Conservation (phyloP, 2,797 vertebrate species). For the Crenichthys baileyi region DNA sequence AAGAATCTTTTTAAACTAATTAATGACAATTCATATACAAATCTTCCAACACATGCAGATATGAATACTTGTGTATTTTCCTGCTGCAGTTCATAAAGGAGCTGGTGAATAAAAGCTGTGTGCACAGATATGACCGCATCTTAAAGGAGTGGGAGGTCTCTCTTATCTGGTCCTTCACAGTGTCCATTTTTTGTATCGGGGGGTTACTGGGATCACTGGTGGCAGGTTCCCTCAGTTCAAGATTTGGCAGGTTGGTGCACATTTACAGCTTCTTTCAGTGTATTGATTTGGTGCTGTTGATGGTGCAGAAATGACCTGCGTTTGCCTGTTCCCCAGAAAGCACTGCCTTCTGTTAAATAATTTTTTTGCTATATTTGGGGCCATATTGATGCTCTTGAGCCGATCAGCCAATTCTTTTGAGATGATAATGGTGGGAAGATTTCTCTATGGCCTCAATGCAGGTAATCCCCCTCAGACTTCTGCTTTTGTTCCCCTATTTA, state of each 20-base stretch:
- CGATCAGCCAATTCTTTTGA: constrained; percentile 77
- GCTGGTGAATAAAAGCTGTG: constrained; percentile 76
- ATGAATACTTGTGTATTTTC: constrained; percentile 2
- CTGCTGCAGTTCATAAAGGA: constrained; percentile 77
- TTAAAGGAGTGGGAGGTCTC: constrained; percentile 72
- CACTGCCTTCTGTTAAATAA: constrained; percentile 76
- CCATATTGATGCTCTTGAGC: constrained; percentile 77
- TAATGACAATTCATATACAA: too few relatives aligned
- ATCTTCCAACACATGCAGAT: too few relatives aligned
- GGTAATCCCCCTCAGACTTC: constrained; percentile 50
- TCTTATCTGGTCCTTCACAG: constrained; percentile 80
- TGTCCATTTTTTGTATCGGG: constrained; percentile 78
- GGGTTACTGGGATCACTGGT: constrained; percentile 72
- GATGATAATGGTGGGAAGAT: constrained; percentile 81
- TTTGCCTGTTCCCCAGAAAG: constrained; percentile 67
- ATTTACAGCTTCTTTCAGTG: neutral
- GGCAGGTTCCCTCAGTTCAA: constrained; percentile 38
- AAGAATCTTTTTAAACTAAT: too few relatives aligned
- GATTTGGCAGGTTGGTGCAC: constrained; percentile 71
- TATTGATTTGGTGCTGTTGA: neutral
- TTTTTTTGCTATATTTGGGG: constrained; percentile 65
- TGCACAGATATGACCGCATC: constrained; percentile 59
- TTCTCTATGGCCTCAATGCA: constrained; percentile 76
- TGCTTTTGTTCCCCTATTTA: constrained; percentile 4
- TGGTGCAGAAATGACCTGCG: neutral